Conservation (phyloP, 2,888 invertebrate species). For the Campoplex capitator region DNA sequence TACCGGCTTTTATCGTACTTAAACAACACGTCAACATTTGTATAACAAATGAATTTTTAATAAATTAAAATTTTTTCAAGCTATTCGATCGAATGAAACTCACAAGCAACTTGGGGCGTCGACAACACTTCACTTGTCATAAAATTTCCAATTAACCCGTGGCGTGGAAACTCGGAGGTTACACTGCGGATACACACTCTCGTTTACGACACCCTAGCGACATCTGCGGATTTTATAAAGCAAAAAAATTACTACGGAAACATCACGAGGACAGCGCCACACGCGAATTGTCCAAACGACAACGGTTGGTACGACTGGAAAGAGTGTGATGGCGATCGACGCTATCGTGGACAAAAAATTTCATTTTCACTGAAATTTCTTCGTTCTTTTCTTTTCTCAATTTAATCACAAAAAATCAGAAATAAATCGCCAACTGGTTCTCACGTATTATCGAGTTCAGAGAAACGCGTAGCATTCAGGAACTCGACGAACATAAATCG, state of each 20-base stretch:
- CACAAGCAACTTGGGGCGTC: slow-evolving; percentile 82
- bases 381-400: not conserved
- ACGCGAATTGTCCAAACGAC: slow-evolving; percentile 11
- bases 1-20: slow-evolving; percentile 5
- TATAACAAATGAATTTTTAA: not conserved
- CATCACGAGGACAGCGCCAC: not conserved
- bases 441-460: not conserved
- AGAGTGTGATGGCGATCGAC: not conserved
- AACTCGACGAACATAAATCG: not conserved
- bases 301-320: slow-evolving; percentile 13
- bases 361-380: not conserved
- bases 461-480: not conserved
- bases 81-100: slow-evolving; percentile 76
- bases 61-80: not conserved
- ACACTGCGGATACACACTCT: slow-evolving; percentile 45
- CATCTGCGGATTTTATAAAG: slow-evolving; percentile 35
- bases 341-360: not conserved
- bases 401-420: not conserved
- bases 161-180: slow-evolving; percentile 70
- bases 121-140: slow-evolving; percentile 79
- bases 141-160: slow-evolving; percentile 71
- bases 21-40: not conserved
- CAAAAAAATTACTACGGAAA: slow-evolving; percentile 16
- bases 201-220: slow-evolving; percentile 25
- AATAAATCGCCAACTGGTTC: not conserved